Conservation (phyloP, 2,888 invertebrate genomes). For the Mesochorus sp. region DNA sequence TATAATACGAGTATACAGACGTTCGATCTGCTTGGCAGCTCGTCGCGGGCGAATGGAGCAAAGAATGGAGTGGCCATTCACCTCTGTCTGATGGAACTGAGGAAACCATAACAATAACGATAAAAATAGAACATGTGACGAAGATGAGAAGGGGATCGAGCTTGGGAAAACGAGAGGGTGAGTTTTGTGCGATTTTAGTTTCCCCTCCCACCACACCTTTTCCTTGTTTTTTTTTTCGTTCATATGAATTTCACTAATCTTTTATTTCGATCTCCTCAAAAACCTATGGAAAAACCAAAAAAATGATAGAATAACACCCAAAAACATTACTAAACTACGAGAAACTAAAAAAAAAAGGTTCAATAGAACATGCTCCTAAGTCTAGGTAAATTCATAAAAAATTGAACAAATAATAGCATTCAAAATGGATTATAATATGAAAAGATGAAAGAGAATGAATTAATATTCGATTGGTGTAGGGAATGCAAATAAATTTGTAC, state of each 20-base stretch:
- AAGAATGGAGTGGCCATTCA: slow-evolving; percentile 60
- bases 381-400: no score
- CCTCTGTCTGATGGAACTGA: slow-evolving; percentile 56
- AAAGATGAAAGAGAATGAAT: no score
- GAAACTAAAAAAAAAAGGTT: no score
- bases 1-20: not conserved
- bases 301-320: not conserved
- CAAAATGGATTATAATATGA: no score
- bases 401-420: no score
- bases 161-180: slow-evolving; percentile 7
- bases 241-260: not conserved
- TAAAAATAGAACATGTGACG: slow-evolving; percentile 68
- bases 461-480: no score
- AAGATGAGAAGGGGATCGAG: not conserved
- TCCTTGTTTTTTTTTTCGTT: slow-evolving; percentile 6
- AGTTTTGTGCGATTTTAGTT: slow-evolving; percentile 38
- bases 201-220: not conserved
- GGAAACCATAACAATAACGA: slow-evolving; percentile 66
- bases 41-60: slow-evolving; percentile 49
- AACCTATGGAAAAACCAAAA: not conserved
- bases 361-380: no score
- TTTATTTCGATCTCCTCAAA: not conserved
- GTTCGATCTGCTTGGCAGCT: slow-evolving; percentile 47
- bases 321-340: not conserved
- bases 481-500: no score